A percentile compares a stretch with the other conserved stretches of the same genome.
These are phyloP conservation scores for Mus caroli DNA, from an alignment of 2,797 vertebrate genomes.

Conservation along the genomic window DNA sequence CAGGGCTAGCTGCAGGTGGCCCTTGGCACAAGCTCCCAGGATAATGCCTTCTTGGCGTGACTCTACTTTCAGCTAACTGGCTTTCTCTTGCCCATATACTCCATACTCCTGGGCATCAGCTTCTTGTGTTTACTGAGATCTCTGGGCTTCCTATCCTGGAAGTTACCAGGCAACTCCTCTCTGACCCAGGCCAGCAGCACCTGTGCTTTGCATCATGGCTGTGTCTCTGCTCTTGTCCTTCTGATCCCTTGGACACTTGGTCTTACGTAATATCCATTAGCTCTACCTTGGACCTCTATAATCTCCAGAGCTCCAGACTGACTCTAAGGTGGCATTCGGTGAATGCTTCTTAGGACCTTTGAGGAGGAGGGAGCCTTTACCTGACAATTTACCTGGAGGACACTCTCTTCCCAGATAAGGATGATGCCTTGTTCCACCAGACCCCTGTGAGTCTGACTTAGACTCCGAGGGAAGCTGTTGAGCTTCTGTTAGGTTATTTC, in stretches of 20 bases:
- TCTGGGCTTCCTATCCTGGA: not conserved
- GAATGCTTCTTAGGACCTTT: not conserved
- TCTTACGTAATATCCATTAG: too few species aligned
- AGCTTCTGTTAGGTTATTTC: not conserved
- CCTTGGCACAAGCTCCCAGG: not conserved
- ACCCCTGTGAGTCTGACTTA: not conserved
- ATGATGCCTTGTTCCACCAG: not conserved
- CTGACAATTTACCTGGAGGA: not conserved
- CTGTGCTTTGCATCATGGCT: not conserved
- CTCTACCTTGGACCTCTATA: not conserved
- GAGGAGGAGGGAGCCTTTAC: not conserved
- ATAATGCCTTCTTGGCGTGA: not conserved
- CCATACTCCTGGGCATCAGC: not conserved
- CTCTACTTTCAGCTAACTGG: not conserved
- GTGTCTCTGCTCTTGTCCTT: not conserved
- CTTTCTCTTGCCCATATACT: not conserved
- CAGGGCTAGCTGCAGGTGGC: not conserved
- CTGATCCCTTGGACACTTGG: not conserved
- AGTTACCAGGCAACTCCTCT: fast-evolving
- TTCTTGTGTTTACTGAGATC: not conserved
- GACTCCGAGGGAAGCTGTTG: not conserved
- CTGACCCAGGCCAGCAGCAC: not conserved
- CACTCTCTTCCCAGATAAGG: not conserved
- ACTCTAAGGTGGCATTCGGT: not conserved
- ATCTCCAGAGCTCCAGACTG: not conserved